Conservation (phyloP, 2,113 vertebrate genomes). For the Tragelaphus buxtoni region DNA sequence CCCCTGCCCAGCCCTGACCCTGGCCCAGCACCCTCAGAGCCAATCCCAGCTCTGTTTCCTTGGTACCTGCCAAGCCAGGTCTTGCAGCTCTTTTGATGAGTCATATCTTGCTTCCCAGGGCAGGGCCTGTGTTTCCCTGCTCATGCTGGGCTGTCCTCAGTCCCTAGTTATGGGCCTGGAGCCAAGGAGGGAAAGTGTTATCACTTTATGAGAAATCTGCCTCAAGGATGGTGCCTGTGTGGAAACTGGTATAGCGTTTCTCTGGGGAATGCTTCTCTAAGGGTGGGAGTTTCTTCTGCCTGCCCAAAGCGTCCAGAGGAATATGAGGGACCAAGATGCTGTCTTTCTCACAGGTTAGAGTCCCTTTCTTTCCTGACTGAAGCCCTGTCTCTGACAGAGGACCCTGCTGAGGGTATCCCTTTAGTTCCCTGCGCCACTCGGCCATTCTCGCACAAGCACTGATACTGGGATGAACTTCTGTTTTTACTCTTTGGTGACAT, state of each 20-base stretch:
- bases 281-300: not conserved
- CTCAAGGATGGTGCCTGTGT: not conserved
- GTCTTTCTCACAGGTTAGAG: not conserved
- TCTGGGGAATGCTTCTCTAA: not conserved
- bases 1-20: not conserved
- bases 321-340: not conserved
- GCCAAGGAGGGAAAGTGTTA: not conserved
- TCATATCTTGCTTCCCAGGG: not conserved
- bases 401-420: not conserved
- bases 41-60: not conserved
- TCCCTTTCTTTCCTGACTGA: not conserved
- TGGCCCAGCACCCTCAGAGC: not conserved
- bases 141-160: not conserved
- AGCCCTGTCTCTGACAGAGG: not conserved
- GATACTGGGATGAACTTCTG: not conserved
- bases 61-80: not conserved
- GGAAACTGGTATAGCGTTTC: not conserved
- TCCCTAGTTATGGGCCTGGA: not conserved
- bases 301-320: not conserved
- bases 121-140: not conserved
- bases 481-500: not conserved
- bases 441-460: not conserved
- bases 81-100: not conserved
- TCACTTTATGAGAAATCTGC: not conserved
- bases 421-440: not conserved